phyloP scores from a whole-genome alignment of 2,113 vertebrate genomes.

The Silurus asotus region DNA sequence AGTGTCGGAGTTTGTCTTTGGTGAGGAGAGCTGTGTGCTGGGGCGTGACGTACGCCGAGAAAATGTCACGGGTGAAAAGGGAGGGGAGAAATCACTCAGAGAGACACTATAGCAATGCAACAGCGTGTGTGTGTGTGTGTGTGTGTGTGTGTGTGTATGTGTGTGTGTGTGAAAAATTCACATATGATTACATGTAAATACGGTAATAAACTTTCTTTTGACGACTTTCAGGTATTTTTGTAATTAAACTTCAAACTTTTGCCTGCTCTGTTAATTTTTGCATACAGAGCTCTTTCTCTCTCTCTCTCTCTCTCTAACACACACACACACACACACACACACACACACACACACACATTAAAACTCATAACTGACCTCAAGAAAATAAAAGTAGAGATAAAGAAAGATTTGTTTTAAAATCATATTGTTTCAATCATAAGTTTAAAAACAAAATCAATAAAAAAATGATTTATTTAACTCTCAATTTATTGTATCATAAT shows the following conservation, averaged over 20 bases:
- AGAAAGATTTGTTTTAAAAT: too few species aligned
- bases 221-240: neutral
- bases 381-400: too few species aligned
- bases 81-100: neutral
- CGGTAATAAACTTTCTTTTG: neutral
- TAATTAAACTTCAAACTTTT: neutral
- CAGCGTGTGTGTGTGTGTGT: neutral
- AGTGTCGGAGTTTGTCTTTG: neutral
- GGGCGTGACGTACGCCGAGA: neutral
- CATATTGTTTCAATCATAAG: neutral
- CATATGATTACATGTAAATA: neutral
- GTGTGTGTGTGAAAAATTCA: neutral
- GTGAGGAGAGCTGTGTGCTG: neutral
- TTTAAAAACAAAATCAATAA: neutral
- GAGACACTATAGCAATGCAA: neutral
- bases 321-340: too few species aligned
- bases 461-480: neutral
- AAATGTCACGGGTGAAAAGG: constrained; percentile 1
- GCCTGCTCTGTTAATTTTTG: neutral
- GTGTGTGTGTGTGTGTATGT: neutral
- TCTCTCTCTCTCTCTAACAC: too few species aligned
- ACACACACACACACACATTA: too few species aligned
- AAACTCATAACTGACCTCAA: too few species aligned
- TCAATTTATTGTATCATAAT: neutral
- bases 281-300: too few species aligned